A percentile compares a stretch with the other conserved stretches of the same genome.
Conservation (phyloP, 1,140 invertebrate genomes). For the Dinoponera quadriceps region DNA sequence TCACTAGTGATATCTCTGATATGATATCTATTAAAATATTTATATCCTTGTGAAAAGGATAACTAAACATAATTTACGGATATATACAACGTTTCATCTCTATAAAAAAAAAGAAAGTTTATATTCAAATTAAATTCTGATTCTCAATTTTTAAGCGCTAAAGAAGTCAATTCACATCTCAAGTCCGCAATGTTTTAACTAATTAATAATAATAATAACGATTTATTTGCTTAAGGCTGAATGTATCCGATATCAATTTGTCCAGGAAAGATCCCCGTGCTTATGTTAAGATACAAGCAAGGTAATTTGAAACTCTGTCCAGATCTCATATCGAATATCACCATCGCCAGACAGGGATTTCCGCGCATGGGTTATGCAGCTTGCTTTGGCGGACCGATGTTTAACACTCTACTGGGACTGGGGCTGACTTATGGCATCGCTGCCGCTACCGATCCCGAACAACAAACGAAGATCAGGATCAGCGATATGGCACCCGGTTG, state of each 20-base stretch:
- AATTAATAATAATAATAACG: background rate
- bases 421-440: slow-evolving; percentile 78
- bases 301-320: slow-evolving; percentile 61
- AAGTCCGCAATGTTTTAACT: no score
- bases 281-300: background rate
- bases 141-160: no score
- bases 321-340: slow-evolving; percentile 90
- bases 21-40: no score
- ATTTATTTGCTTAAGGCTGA: background rate
- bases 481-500: slow-evolving; percentile 82
- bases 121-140: no score
- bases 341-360: slow-evolving; percentile 88
- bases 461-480: slow-evolving; percentile 75
- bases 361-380: slow-evolving; percentile 90
- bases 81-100: no score
- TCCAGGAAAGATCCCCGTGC: background rate
- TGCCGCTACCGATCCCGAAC: slow-evolving; percentile 61
- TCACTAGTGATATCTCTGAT: no score
- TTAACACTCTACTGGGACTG: slow-evolving; percentile 87
- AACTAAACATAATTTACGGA: no score
- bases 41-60: no score
- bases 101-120: no score
- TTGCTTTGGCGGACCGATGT: slow-evolving; percentile 90
- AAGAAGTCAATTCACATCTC: no score
- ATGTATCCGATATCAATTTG: background rate